A percentile compares a stretch with the other conserved stretches of the same genome.
phyloP scores from a whole-genome alignment of 2,888 invertebrate genomes.

The Poecilus cupreus region DNA sequence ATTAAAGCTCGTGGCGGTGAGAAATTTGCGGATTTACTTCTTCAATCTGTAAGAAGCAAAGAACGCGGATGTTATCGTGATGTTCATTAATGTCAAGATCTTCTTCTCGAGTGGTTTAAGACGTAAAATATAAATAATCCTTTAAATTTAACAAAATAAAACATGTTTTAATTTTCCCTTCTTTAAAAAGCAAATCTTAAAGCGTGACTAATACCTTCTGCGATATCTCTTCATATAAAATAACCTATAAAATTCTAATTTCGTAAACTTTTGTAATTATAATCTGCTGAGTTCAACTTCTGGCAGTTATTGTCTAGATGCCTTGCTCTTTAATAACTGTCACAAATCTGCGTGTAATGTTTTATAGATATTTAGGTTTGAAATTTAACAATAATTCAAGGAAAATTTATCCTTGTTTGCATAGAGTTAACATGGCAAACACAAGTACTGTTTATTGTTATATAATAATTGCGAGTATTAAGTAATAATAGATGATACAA shows the following conservation, averaged over 20 bases:
- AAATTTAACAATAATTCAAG: no score
- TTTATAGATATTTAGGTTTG: no score
- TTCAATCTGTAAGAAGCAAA: neutral
- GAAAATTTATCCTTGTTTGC: no score
- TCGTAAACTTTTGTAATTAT: neutral
- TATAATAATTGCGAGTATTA: no score
- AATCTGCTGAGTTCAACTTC: neutral
- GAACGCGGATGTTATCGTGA: conserved; percentile 9
- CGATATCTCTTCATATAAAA: neutral
- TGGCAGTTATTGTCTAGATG: neutral
- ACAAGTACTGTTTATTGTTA: no score
- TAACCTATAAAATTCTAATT: neutral
- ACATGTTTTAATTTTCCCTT: no score
- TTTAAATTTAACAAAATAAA: neutral
- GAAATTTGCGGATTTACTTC: conserved; percentile 10
- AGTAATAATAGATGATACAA: no score
- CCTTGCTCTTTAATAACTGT: neutral
- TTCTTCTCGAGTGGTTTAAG: neutral
- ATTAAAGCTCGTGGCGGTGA: conserved; percentile 17
- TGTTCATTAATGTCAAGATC: conserved; percentile 27
- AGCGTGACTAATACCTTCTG: no score
- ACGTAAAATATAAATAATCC: neutral
- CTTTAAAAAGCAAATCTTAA: no score
- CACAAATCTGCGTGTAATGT: neutral
- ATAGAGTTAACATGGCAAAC: no score